Conservation (phyloP, 2,113 vertebrate species). For the Petrocephalus zakoni region DNA sequence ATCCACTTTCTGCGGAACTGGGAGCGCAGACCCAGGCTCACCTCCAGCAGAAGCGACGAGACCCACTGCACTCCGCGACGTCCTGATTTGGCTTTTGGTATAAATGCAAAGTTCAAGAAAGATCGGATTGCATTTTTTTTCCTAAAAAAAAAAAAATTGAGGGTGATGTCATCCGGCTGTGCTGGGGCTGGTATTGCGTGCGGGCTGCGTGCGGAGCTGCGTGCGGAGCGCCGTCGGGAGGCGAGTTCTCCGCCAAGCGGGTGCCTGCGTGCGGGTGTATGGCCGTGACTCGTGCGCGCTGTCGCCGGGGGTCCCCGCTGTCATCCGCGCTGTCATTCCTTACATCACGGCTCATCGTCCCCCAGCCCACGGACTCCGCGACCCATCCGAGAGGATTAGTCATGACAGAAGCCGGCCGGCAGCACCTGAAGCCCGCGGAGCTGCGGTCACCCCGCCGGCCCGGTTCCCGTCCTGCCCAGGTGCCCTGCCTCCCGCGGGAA, state of each 20-base stretch:
- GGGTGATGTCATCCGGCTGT: slow-evolving; percentile 25
- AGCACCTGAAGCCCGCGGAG: slow-evolving; percentile 15
- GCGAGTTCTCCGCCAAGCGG: neutral
- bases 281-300: neutral
- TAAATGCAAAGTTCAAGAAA: neutral
- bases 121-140: slow-evolving; percentile 18
- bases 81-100: slow-evolving; percentile 8
- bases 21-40: neutral
- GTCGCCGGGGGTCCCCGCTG: slow-evolving; percentile 5
- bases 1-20: slow-evolving; percentile 5
- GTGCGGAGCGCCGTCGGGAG: neutral
- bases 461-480: neutral
- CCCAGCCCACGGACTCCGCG: neutral
- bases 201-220: neutral
- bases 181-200: neutral
- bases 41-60: neutral
- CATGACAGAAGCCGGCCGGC: slow-evolving; percentile 17
- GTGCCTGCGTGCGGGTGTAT: slow-evolving; percentile 5
- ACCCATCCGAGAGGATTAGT: neutral
- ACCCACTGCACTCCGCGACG: neutral
- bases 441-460: slow-evolving; percentile 19
- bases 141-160: neutral
- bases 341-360: neutral
- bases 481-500: slow-evolving; percentile 6
- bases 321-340: neutral